Conservation (phyloP, 2,888 invertebrate species). For the Aphidoletes aphidimyza region DNA sequence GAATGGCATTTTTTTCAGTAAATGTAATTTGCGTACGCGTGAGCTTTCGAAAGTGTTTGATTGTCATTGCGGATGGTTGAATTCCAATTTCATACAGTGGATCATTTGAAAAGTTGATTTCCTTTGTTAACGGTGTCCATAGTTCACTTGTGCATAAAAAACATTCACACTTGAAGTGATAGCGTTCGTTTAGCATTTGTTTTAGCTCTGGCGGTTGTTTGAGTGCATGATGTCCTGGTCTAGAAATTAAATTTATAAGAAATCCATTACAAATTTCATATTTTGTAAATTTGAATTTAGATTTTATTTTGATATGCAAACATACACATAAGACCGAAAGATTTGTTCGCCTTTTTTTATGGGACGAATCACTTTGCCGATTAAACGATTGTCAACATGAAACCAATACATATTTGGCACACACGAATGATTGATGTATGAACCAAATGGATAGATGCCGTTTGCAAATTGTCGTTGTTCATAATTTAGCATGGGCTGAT, state of each 20-base stretch:
- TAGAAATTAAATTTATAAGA: too few species aligned
- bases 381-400: neutral
- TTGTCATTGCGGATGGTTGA: neutral
- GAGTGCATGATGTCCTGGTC: neutral
- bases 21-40: neutral
- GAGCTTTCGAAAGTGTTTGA: neutral
- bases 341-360: conserved; percentile 21
- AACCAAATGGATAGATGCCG: neutral
- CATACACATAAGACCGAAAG: neutral
- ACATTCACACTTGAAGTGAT: neutral
- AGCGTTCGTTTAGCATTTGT: neutral
- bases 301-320: neutral
- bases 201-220: neutral
- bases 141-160: neutral
- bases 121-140: neutral
- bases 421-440: neutral
- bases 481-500: neutral
- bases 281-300: neutral
- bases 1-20: neutral
- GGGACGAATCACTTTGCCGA: neutral
- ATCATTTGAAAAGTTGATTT: neutral
- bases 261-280: neutral
- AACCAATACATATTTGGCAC: neutral
- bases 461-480: neutral
- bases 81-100: neutral